A percentile compares a stretch with the other conserved stretches of the same genome.
Conservation (phyloP, 2,113 vertebrate species). For the Calyptomena viridis region DNA sequence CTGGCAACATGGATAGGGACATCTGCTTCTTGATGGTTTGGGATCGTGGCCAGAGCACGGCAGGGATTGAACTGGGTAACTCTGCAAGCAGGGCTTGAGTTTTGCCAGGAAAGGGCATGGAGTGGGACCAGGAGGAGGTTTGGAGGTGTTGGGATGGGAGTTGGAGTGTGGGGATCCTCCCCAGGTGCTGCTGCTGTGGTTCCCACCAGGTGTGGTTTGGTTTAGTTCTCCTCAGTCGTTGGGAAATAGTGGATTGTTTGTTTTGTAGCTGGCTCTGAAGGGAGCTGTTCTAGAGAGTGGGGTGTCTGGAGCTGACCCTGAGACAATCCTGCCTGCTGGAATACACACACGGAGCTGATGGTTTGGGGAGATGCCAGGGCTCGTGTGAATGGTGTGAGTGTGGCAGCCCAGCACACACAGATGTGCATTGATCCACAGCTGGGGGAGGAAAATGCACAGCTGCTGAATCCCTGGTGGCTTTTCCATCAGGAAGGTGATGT, state of each 20-base stretch:
- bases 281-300: background rate
- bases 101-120: background rate
- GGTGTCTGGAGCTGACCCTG: background rate
- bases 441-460: background rate
- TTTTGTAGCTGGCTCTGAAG: background rate
- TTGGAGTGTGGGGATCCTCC: background rate
- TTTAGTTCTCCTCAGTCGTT: background rate
- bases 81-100: background rate
- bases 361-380: background rate
- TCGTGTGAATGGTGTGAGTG: background rate
- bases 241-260: background rate
- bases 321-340: background rate
- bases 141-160: background rate
- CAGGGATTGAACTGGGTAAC: background rate
- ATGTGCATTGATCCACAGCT: background rate
- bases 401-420: background rate
- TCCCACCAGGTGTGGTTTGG: background rate
- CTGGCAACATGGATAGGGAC: conserved; percentile 9
- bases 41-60: background rate
- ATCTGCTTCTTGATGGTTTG: background rate
- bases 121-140: background rate
- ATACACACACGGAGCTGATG: rapidly evolving
- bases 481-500: background rate
- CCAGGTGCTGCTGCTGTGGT: background rate
- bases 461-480: background rate